phyloP scores from a whole-genome alignment of 2,888 invertebrate genomes.

The Laspeyria flexula region DNA sequence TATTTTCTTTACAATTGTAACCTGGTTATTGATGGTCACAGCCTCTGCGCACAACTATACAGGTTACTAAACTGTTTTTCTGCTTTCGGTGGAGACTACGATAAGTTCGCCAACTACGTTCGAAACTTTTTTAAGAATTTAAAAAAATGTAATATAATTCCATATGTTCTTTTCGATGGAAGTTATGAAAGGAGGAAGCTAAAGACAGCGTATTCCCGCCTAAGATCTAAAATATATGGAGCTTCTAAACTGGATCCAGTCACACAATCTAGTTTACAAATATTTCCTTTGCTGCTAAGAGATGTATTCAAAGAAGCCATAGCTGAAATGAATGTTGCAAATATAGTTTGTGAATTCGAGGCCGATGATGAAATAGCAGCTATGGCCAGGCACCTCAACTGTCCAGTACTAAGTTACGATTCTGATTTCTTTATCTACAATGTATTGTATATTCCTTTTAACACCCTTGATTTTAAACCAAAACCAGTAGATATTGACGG shows the following conservation, averaged over 20 bases:
- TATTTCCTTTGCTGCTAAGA: constrained; percentile 91
- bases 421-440: constrained; percentile 97
- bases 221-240: constrained; percentile 86
- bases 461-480: constrained; percentile 86
- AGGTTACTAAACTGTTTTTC: constrained; percentile 86
- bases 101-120: constrained; percentile 89
- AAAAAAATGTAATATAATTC: constrained; percentile 88
- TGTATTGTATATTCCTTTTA: constrained; percentile 92
- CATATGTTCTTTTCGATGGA: constrained; percentile 93
- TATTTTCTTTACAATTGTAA: constrained; percentile 88
- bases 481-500: constrained; percentile 56
- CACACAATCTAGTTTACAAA: constrained; percentile 81
- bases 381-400: constrained; percentile 90
- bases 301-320: constrained; percentile 91
- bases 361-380: constrained; percentile 96
- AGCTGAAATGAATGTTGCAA: constrained; percentile 87
- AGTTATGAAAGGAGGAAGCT: constrained; percentile 90
- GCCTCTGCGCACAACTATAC: constrained; percentile 90
- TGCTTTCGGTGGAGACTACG: constrained; percentile 95
- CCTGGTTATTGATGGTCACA: constrained; percentile 93
- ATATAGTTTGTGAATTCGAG: constrained; percentile 93
- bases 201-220: constrained; percentile 86
- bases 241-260: constrained; percentile 85
- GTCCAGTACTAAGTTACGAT: constrained; percentile 96
- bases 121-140: constrained; percentile 89